phyloP scores from a whole-genome alignment of 2,797 vertebrate genomes.

The Anguilla megastoma region DNA sequence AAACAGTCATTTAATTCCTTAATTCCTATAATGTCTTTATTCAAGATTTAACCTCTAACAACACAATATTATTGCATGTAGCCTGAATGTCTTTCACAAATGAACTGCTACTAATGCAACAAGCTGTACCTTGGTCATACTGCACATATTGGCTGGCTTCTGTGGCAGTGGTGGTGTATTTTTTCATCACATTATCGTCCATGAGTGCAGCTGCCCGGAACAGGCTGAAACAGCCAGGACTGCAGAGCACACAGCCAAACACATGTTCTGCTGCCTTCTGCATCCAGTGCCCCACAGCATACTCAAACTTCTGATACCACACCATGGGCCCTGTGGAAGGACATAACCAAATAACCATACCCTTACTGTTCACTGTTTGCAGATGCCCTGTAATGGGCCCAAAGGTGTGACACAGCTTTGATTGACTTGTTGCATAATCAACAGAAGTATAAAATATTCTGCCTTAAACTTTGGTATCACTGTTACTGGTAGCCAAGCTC shows the following conservation, averaged over 20 bases:
- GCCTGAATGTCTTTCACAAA: not conserved
- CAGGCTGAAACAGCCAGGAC: constrained; percentile 75
- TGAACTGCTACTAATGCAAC: not conserved
- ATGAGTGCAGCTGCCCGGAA: constrained; percentile 71
- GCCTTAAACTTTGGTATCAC: too few species aligned
- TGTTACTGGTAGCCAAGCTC: too few species aligned
- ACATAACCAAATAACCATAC: not conserved
- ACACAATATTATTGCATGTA: not conserved
- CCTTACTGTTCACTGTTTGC: too few species aligned
- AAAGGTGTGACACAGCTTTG: not conserved
- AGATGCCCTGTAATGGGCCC: too few species aligned
- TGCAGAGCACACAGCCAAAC: constrained; percentile 71
- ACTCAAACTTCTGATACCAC: constrained; percentile 80
- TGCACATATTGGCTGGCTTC: constrained; percentile 68
- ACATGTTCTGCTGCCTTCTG: constrained; percentile 75
- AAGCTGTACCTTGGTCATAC: constrained; percentile 71
- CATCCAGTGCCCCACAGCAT: constrained; percentile 73
- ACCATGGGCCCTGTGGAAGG: constrained; percentile 66
- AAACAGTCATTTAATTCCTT: too few species aligned
- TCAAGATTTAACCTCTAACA: not conserved
- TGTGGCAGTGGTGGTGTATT: constrained; percentile 63
- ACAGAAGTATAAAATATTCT: too few species aligned
- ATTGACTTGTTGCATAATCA: not conserved
- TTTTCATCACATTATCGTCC: constrained; percentile 77
- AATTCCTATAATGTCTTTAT: not conserved